These are phyloP conservation scores for Aplodontia rufa DNA, from an alignment of 2,113 vertebrate species.

Conservation along the genomic window DNA sequence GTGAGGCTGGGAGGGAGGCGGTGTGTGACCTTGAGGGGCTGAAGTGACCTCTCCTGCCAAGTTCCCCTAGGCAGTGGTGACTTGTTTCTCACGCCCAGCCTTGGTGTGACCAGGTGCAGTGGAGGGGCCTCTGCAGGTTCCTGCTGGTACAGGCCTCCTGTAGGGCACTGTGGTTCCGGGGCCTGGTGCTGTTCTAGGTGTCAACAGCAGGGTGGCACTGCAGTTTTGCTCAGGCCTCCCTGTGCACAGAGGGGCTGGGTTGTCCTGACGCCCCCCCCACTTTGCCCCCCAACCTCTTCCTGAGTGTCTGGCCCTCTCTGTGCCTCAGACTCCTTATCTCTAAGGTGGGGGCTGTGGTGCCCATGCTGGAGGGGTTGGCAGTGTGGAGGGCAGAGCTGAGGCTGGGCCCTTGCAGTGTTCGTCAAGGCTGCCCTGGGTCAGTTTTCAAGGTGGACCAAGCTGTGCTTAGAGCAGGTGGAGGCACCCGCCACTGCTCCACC, in stretches of 20 bases:
- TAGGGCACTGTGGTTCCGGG: background rate
- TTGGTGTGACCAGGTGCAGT: background rate
- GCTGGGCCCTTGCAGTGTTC: background rate
- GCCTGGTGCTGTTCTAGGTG: background rate
- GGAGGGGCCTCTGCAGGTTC: background rate
- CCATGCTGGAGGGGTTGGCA: background rate
- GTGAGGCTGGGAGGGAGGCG: background rate
- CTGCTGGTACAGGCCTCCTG: background rate
- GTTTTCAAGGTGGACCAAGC: background rate
- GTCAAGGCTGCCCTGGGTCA: background rate
- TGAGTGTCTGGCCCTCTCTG: too few relatives aligned
- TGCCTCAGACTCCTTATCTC: background rate
- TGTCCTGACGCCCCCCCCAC: fast-evolving
- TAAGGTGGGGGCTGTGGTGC: background rate
- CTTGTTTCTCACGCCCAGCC: background rate
- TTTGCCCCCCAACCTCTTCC: background rate
- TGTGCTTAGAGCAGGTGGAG: background rate
- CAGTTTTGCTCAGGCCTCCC: too few relatives aligned
- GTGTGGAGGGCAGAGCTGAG: too few relatives aligned
- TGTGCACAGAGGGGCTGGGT: background rate
- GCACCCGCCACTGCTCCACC: background rate
- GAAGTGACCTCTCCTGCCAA: fast-evolving
- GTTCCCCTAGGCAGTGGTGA: background rate
- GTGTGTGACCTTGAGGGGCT: background rate
- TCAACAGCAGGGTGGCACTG: too few relatives aligned